Evolutionary conservation across 2,113 vertebrate species (phyloP).

Genomic region (Crypturellus undulatus): DNA sequence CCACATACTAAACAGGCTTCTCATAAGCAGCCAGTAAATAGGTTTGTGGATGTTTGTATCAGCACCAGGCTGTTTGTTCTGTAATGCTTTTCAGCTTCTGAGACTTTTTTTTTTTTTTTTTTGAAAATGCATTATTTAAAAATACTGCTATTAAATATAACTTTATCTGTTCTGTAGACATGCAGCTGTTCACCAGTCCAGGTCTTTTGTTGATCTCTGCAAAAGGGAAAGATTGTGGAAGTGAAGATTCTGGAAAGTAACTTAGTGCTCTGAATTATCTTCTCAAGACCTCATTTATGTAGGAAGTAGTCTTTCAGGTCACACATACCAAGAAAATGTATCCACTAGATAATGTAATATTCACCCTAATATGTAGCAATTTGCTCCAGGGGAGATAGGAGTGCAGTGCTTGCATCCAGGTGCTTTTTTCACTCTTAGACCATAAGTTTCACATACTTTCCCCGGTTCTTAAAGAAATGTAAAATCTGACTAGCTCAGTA

Average conservation of each 20-base stretch:
- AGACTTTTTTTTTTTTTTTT: background rate
- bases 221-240: background rate
- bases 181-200: background rate
- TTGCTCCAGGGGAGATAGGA: background rate
- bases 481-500: background rate
- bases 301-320: background rate
- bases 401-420: background rate
- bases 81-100: background rate
- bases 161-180: background rate
- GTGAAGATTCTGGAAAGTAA: background rate
- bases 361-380: background rate
- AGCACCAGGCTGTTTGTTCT: background rate
- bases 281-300: background rate
- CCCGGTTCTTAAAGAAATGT: background rate
- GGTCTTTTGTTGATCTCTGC: background rate
- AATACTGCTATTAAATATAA: background rate
- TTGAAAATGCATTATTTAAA: background rate
- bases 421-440: background rate
- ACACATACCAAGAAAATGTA: accelerated
- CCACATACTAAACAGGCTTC: accelerated
- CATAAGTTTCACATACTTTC: background rate
- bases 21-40: background rate
- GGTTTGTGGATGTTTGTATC: background rate
- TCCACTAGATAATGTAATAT: background rate
- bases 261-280: background rate